phyloP scores from a whole-genome alignment of 2,797 vertebrate genomes.

The Selene dorsalis region DNA sequence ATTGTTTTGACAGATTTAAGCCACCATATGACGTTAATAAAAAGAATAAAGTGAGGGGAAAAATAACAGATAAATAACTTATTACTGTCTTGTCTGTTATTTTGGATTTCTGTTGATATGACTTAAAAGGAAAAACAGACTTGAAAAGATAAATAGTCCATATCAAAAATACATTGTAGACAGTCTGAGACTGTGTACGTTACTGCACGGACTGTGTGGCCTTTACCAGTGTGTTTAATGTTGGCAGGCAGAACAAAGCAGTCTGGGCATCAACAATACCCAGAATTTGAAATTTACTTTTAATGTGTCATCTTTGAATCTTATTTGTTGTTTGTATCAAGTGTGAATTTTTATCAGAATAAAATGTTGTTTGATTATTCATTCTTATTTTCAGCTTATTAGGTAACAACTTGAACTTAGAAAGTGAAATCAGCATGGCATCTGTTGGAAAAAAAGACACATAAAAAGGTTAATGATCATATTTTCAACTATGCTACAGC shows the following conservation, averaged over 20 bases:
- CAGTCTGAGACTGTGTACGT: conserved; percentile 27
- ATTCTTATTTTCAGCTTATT: conserved; percentile 2
- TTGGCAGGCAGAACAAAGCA: conserved; percentile 15
- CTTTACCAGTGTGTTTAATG: conserved; percentile 16
- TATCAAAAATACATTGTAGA: conserved; percentile 25
- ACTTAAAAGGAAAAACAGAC: conserved; percentile 20
- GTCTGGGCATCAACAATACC: conserved; percentile 17
- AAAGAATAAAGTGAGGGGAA: conserved; percentile 37
- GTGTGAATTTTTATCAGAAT: conserved; percentile 66
- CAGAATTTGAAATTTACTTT: conserved; percentile 34
- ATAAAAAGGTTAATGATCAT: not conserved
- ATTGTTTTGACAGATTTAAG: conserved; percentile 43
- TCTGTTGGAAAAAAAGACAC: not conserved
- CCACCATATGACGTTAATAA: conserved; percentile 28
- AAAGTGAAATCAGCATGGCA: not conserved
- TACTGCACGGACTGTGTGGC: not conserved
- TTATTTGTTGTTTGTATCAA: conserved; percentile 44
- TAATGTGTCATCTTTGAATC: conserved; percentile 44
- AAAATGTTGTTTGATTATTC: conserved; percentile 63
- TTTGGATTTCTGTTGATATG: conserved; percentile 27
- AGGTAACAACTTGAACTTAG: not conserved
- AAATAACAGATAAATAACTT: conserved; percentile 55
- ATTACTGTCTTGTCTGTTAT: conserved; percentile 47
- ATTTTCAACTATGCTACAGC: not conserved
- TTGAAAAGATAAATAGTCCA: conserved; percentile 27